Evolutionary conservation across 2,797 vertebrate species (phyloP).

Genomic region (Novumbra hubbsi): DNA sequence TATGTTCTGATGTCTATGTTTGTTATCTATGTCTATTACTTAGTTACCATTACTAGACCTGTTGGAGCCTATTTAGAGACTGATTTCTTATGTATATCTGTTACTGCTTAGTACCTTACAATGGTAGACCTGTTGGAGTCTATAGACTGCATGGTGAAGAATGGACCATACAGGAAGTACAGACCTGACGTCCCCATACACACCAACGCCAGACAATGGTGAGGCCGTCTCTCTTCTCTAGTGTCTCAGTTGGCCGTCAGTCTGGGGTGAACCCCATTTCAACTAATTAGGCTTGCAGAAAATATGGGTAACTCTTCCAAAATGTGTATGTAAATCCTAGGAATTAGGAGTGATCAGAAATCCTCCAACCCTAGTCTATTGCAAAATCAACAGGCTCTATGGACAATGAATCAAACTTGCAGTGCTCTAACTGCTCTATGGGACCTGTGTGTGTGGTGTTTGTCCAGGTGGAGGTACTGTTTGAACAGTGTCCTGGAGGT

Average conservation of each 20-base stretch:
- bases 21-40: conserved; percentile 4
- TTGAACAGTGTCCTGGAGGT: conserved; percentile 86
- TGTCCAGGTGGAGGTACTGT: conserved; percentile 87
- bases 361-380: no score
- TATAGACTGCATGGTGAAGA: conserved; percentile 92
- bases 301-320: no score
- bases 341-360: no score
- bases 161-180: conserved; percentile 88
- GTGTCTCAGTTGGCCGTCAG: neutral
- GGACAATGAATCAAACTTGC: no score
- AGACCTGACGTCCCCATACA: conserved; percentile 78
- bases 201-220: conserved; percentile 79
- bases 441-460: neutral
- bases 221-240: conserved; percentile 47
- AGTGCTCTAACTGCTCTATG: neutral
- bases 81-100: conserved; percentile 3
- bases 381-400: no score
- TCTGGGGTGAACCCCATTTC: neutral
- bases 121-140: conserved; percentile 92
- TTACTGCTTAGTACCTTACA: conserved; percentile 80
- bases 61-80: conserved; percentile 79
- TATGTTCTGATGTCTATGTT: neutral
- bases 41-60: conserved; percentile 83
- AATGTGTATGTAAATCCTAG: no score
- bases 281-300: no score